phyloP scores from a whole-genome alignment of 2,888 invertebrate genomes.

The Zele albiditarsus region DNA sequence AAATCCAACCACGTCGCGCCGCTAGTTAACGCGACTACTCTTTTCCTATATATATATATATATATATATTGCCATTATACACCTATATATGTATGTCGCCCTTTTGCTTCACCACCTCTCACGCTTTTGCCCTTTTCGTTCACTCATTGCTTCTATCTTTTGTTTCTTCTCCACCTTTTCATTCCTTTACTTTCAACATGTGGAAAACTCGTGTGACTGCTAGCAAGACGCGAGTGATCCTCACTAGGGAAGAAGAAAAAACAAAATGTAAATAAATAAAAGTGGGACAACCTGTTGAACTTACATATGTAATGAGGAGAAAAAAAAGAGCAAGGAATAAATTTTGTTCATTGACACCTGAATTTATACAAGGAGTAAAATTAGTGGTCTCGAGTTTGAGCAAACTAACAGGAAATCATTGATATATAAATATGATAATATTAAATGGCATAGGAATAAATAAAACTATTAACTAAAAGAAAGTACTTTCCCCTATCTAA shows the following conservation, averaged over 20 bases:
- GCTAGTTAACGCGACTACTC: slow-evolving; percentile 58
- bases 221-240: background rate
- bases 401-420: too few relatives aligned
- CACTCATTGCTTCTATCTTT: slow-evolving; percentile 5
- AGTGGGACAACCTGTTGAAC: slow-evolving; percentile 37
- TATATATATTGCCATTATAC: background rate
- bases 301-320: slow-evolving; percentile 15
- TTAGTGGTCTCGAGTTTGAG: too few relatives aligned
- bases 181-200: slow-evolving; percentile 10
- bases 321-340: background rate
- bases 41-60: slow-evolving; percentile 33
- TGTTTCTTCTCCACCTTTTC: background rate
- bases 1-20: slow-evolving; percentile 65
- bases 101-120: slow-evolving; percentile 15
- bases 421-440: too few relatives aligned
- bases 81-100: background rate
- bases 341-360: background rate
- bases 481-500: background rate
- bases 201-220: slow-evolving; percentile 16
- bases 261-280: slow-evolving; percentile 10
- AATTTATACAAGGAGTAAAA: background rate
- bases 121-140: slow-evolving; percentile 28
- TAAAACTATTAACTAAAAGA: too few relatives aligned
- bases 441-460: too few relatives aligned
- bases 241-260: background rate